These are phyloP conservation scores for Saturnia japonica DNA, from an alignment of 2,888 invertebrate species.

Conservation along the genomic window DNA sequence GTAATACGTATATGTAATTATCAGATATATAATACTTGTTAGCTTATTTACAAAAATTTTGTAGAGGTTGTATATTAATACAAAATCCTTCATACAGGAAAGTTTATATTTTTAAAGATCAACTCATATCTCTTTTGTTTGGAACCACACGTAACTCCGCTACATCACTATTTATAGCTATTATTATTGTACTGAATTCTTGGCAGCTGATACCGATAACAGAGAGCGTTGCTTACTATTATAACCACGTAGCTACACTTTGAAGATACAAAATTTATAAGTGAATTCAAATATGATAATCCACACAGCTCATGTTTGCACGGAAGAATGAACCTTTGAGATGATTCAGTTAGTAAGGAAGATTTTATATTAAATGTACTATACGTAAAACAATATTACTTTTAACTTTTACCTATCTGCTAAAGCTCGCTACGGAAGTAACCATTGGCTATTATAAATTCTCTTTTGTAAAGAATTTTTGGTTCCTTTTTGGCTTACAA, in stretches of 20 bases:
- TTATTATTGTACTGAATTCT: constrained; percentile 11
- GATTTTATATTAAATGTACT: background rate
- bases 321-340: background rate
- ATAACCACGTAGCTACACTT: constrained; percentile 5
- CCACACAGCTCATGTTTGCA: background rate
- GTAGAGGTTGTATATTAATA: too few relatives aligned
- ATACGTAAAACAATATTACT: background rate
- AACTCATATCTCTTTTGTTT: background rate
- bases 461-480: too few relatives aligned
- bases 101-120: background rate
- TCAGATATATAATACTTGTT: too few relatives aligned
- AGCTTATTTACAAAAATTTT: too few relatives aligned
- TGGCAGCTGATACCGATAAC: constrained; percentile 9
- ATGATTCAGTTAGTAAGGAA: background rate
- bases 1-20: too few relatives aligned
- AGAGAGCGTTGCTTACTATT: background rate
- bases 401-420: too few relatives aligned
- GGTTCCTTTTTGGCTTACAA: too few relatives aligned
- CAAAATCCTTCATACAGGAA: too few relatives aligned
- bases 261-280: constrained; percentile 8
- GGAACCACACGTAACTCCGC: background rate
- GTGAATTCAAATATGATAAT: constrained; percentile 5
- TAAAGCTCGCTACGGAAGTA: too few relatives aligned
- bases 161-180: background rate
- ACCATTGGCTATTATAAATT: too few relatives aligned